Conservation (phyloP, 1,140 invertebrate species). For the Pogonomyrmex californicus region DNA sequence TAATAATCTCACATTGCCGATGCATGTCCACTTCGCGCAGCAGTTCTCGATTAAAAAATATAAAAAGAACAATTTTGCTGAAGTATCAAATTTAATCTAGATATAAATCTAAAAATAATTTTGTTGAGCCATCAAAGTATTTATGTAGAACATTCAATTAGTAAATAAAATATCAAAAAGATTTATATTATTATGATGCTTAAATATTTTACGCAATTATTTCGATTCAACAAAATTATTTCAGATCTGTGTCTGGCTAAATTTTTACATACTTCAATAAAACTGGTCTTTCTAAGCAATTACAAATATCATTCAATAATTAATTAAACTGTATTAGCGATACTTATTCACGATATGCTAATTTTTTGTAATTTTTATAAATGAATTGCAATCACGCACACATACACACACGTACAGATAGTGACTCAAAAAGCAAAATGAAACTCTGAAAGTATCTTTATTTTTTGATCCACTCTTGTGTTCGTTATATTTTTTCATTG, state of each 20-base stretch:
- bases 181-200: no score
- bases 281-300: not conserved
- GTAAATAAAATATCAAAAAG: no score
- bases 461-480: slow-evolving; percentile 24
- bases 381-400: not conserved
- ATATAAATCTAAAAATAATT: no score
- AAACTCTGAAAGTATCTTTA: slow-evolving; percentile 1
- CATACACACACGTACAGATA: not conserved
- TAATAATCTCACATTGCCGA: not conserved
- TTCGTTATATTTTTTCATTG: slow-evolving; percentile 53
- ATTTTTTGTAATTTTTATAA: slow-evolving; percentile 31
- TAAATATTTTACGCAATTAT: no score
- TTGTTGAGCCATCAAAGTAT: no score
- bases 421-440: slow-evolving; percentile 14
- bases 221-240: no score
- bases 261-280: no score
- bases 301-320: not conserved
- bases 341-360: not conserved
- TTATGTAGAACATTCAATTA: no score
- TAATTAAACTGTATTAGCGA: slow-evolving; percentile 21
- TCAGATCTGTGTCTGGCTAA: no score
- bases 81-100: no score
- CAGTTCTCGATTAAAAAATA: not conserved
- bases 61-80: no score
- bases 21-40: not conserved